Conservation (phyloP, 2,888 invertebrate genomes). For the Zaprionus bogoriensis region DNA sequence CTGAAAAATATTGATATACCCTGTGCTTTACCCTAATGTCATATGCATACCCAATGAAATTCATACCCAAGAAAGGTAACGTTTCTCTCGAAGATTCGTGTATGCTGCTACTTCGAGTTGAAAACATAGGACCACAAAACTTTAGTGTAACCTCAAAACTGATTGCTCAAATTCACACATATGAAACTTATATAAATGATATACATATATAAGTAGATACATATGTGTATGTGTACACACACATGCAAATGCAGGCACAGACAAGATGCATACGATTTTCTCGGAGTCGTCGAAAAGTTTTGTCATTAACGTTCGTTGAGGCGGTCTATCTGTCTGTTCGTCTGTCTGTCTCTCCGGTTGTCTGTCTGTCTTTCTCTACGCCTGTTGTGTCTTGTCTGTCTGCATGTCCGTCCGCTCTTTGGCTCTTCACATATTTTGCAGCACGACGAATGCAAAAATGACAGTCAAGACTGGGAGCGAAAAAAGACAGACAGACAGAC, state of each 20-base stretch:
- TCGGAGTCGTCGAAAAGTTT: constrained; percentile 71
- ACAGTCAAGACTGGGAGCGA: constrained; percentile 41
- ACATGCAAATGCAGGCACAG: constrained; percentile 29
- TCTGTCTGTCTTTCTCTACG: constrained; percentile 9
- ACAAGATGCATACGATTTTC: constrained; percentile 63
- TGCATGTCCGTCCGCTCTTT: constrained; percentile 12
- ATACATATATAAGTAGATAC: constrained; percentile 14
- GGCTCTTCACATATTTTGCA: constrained; percentile 66
- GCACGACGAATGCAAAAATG: constrained; percentile 67
- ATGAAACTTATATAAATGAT: constrained; percentile 26
- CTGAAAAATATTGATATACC: no score
- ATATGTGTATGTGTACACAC: constrained; percentile 11
- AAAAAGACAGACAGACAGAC: constrained; percentile 10
- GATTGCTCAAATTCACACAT: constrained; percentile 57
- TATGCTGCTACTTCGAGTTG: constrained; percentile 37
- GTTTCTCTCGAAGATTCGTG: no score
- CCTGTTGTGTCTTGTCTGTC: no score
- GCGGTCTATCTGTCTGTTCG: background rate
- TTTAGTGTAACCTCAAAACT: constrained; percentile 58
- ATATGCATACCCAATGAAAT: no score
- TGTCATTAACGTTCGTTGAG: constrained; percentile 71
- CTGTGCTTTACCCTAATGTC: no score
- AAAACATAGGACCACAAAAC: constrained; percentile 63
- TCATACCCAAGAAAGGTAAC: no score
- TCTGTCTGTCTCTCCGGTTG: background rate